Evolutionary conservation across 2,113 vertebrate genomes (phyloP), one percentile per base, ranked within the genome.

Genomic region (Ophiodon elongatus): DNA sequence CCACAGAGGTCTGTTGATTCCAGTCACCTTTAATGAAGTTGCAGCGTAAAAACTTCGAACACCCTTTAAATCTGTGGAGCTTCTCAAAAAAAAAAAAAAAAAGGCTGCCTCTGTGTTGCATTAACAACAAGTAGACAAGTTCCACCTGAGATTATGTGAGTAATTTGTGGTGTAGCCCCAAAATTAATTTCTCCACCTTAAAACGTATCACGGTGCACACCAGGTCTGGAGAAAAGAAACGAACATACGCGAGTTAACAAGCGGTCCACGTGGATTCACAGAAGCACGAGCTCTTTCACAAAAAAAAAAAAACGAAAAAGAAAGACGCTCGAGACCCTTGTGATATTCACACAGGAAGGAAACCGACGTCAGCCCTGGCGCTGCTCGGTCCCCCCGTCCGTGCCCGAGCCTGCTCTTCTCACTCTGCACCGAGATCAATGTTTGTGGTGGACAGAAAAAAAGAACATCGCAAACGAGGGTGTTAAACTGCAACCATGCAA

Each of bases 301-400:
- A 81, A 82, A 72, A 64, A 35, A 35, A 35, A 37, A 35, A 35
- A 35, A 35, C n/a, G 5, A 35, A 35, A 37, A 37, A 37, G 37
- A 37, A 37, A 41, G 8, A n/a, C n/a, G n/a, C n/a, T n/a, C n/a
- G 43, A 79, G 92, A 93, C 91, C 92, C 89, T 82, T 3, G 0
- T 8, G 25, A 66, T 63, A 27, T 69, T 92, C 81, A 83, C 62
- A 94, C 93, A 94, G 93, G 93, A 94, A 94, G 92, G 89, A 93
- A 93, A 21, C 45, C 0, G 37, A 54, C 68, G 47, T 87, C 85
- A 83, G 10, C 62, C 25, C 23, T 19, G 66, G 52, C 8, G 43
- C 83, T 23, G 52, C 45, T 70, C 3, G 2, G 23, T 63, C 87
- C 85, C 60, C 82, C 65, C 50, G 1, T 27, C 74, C 79, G n/a